Conservation (phyloP, 2,888 invertebrate genomes). For the Thera britannica region DNA sequence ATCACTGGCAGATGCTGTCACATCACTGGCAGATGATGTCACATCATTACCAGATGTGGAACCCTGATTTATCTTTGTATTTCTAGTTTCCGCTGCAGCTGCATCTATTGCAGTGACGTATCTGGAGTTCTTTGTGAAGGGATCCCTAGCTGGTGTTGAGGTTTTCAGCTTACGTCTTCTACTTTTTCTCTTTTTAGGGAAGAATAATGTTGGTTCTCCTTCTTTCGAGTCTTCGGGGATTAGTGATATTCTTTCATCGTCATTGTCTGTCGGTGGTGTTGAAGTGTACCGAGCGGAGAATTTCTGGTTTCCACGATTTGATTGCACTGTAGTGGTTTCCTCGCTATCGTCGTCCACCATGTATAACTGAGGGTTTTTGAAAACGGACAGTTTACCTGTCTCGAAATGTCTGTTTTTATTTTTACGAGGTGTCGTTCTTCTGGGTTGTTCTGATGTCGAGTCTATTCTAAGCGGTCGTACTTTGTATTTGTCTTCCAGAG, state of each 20-base stretch:
- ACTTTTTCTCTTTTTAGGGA: constrained; percentile 64
- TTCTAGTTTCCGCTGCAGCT: constrained; percentile 32
- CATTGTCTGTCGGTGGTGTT: constrained; percentile 34
- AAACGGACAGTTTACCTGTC: constrained; percentile 67
- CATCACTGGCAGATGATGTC: constrained; percentile 6
- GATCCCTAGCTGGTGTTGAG: constrained; percentile 45
- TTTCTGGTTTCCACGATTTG: constrained; percentile 38
- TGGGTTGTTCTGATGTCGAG: constrained; percentile 39
- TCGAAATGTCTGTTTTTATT: constrained; percentile 48
- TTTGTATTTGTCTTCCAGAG: constrained; percentile 62
- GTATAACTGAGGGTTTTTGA: constrained; percentile 68
- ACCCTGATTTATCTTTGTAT: constrained; percentile 37
- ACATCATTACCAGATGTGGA: constrained; percentile 13
- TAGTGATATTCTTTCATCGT: constrained; percentile 66
- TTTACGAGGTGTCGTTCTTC: constrained; percentile 40
- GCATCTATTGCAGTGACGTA: constrained; percentile 36
- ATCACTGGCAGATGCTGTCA: constrained; percentile 14
- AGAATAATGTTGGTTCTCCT: constrained; percentile 71
- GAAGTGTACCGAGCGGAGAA: constrained; percentile 52
- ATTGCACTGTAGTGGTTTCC: constrained; percentile 40
- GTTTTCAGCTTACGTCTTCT: constrained; percentile 53
- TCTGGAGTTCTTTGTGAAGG: constrained; percentile 44
- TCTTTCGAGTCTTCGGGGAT: constrained; percentile 60
- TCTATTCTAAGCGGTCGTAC: constrained; percentile 44
- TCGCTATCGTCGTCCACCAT: constrained; percentile 60